Evolutionary conservation across 2,888 invertebrate genomes (phyloP).

Genomic region (Ryuthela nishihirai): DNA sequence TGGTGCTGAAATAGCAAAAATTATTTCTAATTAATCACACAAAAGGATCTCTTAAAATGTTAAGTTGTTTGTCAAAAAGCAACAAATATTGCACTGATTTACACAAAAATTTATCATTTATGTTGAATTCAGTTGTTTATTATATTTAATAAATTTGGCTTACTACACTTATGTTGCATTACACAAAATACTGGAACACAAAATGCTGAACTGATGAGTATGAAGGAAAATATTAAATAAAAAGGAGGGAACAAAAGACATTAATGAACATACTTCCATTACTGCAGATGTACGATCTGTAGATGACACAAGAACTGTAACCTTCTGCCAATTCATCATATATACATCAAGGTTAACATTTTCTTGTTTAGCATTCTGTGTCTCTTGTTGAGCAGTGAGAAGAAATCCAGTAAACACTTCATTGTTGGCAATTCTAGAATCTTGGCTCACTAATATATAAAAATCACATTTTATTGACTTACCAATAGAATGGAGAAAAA

Average conservation of each 20-base stretch:
- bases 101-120: no score
- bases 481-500: not conserved
- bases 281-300: conserved; percentile 80
- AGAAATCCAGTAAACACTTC: conserved; percentile 81
- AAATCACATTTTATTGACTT: not conserved
- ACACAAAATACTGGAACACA: no score
- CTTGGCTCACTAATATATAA: conserved; percentile 73
- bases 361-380: conserved; percentile 50
- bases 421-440: conserved; percentile 70
- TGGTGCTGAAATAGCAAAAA: no score
- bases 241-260: not conserved
- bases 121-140: no score
- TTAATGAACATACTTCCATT: conserved; percentile 57
- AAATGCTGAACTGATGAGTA: no score
- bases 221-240: not conserved
- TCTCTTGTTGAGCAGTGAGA: conserved; percentile 74
- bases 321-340: conserved; percentile 80
- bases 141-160: no score
- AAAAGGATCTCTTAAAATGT: no score
- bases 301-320: conserved; percentile 72
- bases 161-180: no score
- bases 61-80: no score
- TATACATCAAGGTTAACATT: conserved; percentile 75
- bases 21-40: no score
- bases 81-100: no score